A percentile compares a stretch with the other conserved stretches of the same genome.
Conservation (phyloP, 1,140 invertebrate genomes). For the Leptoteleia sp. region DNA sequence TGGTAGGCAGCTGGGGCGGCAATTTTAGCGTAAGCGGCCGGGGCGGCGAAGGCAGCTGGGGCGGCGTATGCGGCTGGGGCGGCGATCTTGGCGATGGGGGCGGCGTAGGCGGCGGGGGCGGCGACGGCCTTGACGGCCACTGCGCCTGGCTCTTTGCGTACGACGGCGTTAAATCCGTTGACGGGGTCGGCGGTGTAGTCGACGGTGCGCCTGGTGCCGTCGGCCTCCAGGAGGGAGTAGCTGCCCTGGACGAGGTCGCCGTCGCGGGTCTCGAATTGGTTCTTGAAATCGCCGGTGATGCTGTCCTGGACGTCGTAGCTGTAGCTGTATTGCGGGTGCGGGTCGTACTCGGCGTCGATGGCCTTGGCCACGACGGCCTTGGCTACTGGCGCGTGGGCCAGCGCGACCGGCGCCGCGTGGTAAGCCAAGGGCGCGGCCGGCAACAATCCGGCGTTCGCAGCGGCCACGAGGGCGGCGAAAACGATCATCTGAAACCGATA, state of each 20-base stretch:
- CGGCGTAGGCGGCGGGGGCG: too few species aligned
- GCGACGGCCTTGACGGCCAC: too few species aligned
- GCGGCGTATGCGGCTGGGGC: too few species aligned
- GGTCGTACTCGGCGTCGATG: conserved; percentile 77
- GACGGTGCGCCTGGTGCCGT: conserved; percentile 69
- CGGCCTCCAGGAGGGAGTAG: conserved; percentile 69
- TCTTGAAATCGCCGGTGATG: conserved; percentile 83
- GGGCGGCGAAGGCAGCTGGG: too few species aligned
- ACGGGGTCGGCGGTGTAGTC: conserved; percentile 73
- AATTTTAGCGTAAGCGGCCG: too few species aligned
- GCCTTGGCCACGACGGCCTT: conserved; percentile 69
- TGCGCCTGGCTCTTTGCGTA: conserved; percentile 70
- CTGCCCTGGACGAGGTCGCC: conserved; percentile 81
- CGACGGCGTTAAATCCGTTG: conserved; percentile 73
- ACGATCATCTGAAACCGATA: conserved; percentile 76
- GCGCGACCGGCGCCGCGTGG: conserved; percentile 57
- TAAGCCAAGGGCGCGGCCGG: conserved; percentile 60
- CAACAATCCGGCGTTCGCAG: conserved; percentile 75
- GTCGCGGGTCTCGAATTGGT: conserved; percentile 83
- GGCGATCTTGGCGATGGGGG: too few species aligned
- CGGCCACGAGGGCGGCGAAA: conserved; percentile 79
- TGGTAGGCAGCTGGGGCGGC: too few species aligned
- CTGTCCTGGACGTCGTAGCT: conserved; percentile 82
- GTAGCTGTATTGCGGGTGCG: conserved; percentile 81
- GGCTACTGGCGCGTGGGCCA: conserved; percentile 52